Evolutionary conservation across 2,888 invertebrate genomes (phyloP).

Genomic region (Tubiluchus corallicola): DNA sequence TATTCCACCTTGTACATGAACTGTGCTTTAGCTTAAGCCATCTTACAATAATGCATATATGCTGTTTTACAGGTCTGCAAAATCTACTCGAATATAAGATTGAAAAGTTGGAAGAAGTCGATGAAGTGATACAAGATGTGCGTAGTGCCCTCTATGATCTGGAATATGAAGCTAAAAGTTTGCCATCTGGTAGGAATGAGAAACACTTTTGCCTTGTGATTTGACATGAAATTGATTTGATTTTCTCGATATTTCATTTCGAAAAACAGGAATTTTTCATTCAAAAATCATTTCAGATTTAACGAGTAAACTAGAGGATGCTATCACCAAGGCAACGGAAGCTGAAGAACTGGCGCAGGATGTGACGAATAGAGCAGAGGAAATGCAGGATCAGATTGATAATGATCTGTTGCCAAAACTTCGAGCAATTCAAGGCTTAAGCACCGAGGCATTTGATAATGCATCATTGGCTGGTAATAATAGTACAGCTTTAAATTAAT

Average conservation of each 20-base stretch:
- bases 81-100: no score
- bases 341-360: neutral
- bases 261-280: no score
- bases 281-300: neutral
- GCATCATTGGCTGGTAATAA: neutral
- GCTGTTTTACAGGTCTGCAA: no score
- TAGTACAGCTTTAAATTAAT: no score
- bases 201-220: no score
- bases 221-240: no score
- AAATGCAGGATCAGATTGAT: neutral
- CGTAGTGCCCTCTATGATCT: constrained; percentile 1
- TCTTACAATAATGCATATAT: no score
- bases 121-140: neutral
- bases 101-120: no score
- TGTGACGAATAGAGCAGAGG: neutral
- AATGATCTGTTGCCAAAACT: constrained; percentile 1
- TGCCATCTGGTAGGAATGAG: neutral
- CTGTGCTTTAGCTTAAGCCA: no score
- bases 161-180: neutral
- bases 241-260: no score
- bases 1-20: no score
- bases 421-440: neutral
- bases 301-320: neutral
- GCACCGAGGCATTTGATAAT: constrained; percentile 1
- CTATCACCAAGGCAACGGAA: neutral